Evolutionary conservation across 2,888 invertebrate genomes (phyloP).

Genomic region (Volucella inflata): DNA sequence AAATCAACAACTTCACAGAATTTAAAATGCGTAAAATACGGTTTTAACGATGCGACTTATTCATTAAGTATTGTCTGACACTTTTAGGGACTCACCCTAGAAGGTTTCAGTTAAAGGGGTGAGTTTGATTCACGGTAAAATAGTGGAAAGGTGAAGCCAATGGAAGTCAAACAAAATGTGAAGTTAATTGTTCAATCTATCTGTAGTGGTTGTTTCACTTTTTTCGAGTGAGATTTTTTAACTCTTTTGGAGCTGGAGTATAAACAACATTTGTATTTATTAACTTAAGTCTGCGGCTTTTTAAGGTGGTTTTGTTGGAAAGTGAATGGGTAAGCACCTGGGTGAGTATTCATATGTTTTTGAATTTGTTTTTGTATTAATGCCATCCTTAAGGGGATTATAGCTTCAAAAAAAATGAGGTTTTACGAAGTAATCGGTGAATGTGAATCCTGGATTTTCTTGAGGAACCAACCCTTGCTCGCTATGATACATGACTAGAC

Average conservation of each 20-base stretch:
- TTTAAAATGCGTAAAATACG: constrained; percentile 45
- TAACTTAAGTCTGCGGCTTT: constrained; percentile 8
- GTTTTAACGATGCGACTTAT: constrained; percentile 8
- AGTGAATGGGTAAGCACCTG: background rate
- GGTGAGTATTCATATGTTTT: constrained; percentile 11
- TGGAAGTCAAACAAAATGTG: constrained; percentile 40
- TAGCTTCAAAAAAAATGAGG: constrained; percentile 26
- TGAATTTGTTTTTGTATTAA: background rate
- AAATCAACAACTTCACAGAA: constrained; percentile 38
- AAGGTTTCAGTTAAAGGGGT: constrained; percentile 39
- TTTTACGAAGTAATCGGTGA: constrained; percentile 24
- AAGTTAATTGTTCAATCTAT: constrained; percentile 51
- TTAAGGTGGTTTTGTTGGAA: background rate
- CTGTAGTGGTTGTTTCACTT: constrained; percentile 53
- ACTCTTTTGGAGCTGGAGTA: constrained; percentile 34
- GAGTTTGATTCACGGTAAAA: constrained; percentile 1
- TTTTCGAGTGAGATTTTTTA: too few species aligned
- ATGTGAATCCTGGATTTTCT: background rate
- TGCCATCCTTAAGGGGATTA: constrained; percentile 37
- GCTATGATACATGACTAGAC: too few species aligned
- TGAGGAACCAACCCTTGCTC: background rate
- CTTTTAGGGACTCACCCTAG: background rate
- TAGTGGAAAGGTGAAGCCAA: constrained; percentile 38
- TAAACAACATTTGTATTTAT: constrained; percentile 8
- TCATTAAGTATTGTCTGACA: constrained; percentile 8